A percentile compares a stretch with the other conserved stretches of the same genome.
Conservation (phyloP, 1,140 invertebrate genomes). For the Trachelipus rathkii region DNA sequence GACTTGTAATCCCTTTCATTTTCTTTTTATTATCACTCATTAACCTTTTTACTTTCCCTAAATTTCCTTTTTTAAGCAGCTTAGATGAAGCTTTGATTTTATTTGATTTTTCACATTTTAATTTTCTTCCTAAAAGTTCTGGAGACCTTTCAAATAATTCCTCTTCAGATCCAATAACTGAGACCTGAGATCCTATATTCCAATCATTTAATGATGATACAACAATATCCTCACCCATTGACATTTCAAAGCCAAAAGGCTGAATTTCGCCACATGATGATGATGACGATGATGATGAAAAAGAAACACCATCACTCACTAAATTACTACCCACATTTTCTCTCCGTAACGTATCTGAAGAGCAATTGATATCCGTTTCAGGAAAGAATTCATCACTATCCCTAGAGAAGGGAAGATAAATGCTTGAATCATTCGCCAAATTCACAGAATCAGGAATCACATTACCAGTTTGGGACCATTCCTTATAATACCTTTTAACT, state of each 20-base stretch:
- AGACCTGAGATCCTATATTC: not conserved
- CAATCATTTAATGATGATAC: not conserved
- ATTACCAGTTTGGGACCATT: constrained; percentile 33
- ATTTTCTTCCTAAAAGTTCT: not conserved
- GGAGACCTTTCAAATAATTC: not conserved
- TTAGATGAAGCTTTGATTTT: too few species aligned
- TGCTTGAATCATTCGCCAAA: constrained; percentile 34
- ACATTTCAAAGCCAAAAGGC: too few species aligned
- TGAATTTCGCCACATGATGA: too few species aligned
- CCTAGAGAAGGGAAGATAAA: constrained; percentile 11
- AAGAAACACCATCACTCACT: too few species aligned
- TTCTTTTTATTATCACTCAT: too few species aligned
- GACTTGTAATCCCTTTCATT: too few species aligned
- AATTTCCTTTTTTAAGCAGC: too few species aligned
- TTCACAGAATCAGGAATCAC: constrained; percentile 32
- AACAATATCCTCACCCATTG: not conserved
- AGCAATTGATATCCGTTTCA: not conserved
- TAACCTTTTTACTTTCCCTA: too few species aligned
- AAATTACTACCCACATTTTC: too few species aligned
- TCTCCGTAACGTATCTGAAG: too few species aligned
- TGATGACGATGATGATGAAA: too few species aligned
- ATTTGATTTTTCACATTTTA: too few species aligned
- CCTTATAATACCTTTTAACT: constrained; percentile 35
- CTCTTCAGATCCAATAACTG: not conserved
- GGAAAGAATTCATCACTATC: constrained; percentile 30